Evolutionary conservation across 2,113 vertebrate genomes (phyloP).

Genomic region (Cryptotis parvus): DNA sequence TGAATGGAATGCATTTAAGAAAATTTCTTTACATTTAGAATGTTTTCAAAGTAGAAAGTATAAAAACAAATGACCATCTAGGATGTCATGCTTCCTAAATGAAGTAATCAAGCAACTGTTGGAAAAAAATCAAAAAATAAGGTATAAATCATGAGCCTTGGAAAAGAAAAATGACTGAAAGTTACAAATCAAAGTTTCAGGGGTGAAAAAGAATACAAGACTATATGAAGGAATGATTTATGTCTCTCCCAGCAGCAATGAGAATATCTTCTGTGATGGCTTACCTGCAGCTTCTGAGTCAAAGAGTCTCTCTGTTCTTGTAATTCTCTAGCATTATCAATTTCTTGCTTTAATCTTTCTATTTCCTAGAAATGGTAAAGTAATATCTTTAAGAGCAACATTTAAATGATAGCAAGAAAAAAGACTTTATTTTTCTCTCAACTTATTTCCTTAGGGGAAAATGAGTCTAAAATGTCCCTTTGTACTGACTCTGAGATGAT

Average conservation of each 20-base stretch:
- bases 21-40: slow-evolving; percentile 30
- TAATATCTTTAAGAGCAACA: slow-evolving; percentile 57
- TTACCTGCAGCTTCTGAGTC: slow-evolving; percentile 96
- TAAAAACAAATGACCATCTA: slow-evolving; percentile 20
- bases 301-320: slow-evolving; percentile 96
- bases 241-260: neutral
- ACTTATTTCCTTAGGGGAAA: slow-evolving; percentile 43
- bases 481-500: slow-evolving; percentile 1
- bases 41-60: slow-evolving; percentile 28
- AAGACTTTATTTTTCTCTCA: slow-evolving; percentile 9
- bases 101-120: slow-evolving; percentile 33
- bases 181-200: slow-evolving; percentile 19
- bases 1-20: slow-evolving; percentile 21
- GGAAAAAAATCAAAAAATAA: slow-evolving; percentile 28
- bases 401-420: slow-evolving; percentile 30
- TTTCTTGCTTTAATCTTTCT: slow-evolving; percentile 96
- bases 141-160: slow-evolving; percentile 35
- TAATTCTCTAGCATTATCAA: slow-evolving; percentile 96
- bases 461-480: slow-evolving; percentile 16
- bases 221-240: neutral
- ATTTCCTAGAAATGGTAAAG: slow-evolving; percentile 92
- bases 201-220: neutral
- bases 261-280: neutral
- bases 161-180: slow-evolving; percentile 45
- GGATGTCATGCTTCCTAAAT: neutral